phyloP scores from a whole-genome alignment of 2,888 invertebrate genomes.

The Apamea anceps region DNA sequence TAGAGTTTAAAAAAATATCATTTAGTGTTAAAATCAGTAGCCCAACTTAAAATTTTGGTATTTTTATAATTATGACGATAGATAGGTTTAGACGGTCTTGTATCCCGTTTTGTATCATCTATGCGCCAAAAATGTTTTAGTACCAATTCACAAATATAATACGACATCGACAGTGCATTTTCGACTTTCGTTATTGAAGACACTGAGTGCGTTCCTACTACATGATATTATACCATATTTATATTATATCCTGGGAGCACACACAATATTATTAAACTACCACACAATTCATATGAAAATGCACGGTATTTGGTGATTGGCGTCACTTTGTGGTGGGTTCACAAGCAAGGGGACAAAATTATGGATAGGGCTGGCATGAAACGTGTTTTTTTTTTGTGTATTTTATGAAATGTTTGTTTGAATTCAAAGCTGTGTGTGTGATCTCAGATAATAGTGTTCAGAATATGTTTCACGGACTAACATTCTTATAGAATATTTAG shows the following conservation, averaged over 20 bases:
- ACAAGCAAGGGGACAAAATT: conserved; percentile 33
- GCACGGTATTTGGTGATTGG: conserved; percentile 49
- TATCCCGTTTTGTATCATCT: neutral
- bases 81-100: neutral
- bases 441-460: conserved; percentile 52
- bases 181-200: conserved; percentile 3
- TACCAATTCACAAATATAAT: neutral
- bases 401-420: conserved; percentile 3
- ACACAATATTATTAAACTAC: conserved; percentile 44
- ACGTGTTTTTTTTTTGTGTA: neutral
- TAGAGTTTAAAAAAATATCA: neutral
- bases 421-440: conserved; percentile 51
- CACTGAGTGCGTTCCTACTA: conserved; percentile 1
- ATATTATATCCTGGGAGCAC: conserved; percentile 47
- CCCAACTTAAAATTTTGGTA: neutral
- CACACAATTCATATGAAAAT: neutral
- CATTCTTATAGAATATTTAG: neutral
- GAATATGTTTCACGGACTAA: conserved; percentile 38
- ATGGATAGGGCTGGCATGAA: conserved; percentile 13
- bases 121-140: neutral
- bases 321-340: conserved; percentile 21
- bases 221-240: conserved; percentile 7
- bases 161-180: conserved; percentile 47
- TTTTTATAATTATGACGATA: neutral
- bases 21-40: neutral